phyloP scores from a whole-genome alignment of 1,140 invertebrate genomes.

The Ostrea denselamellosa region DNA sequence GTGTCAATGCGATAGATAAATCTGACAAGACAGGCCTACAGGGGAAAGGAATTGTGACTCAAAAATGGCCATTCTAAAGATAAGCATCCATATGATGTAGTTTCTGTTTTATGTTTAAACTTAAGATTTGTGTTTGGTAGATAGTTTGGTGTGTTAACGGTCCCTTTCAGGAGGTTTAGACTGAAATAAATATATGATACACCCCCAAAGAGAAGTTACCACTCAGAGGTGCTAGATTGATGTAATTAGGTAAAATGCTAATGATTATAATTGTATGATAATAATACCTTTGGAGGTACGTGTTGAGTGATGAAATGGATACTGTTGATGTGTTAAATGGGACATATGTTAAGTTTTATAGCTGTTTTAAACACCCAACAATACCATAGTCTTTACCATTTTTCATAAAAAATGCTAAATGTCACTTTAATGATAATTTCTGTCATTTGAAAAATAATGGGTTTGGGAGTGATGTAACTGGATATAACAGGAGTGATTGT shows the following conservation, averaged over 20 bases:
- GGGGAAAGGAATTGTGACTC: constrained; percentile 6
- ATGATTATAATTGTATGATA: constrained; percentile 2
- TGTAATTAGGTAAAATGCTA: constrained; percentile 13
- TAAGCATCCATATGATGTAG: constrained; percentile 5
- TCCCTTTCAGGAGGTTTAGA: not conserved
- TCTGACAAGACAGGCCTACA: not conserved
- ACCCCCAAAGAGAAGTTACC: not conserved
- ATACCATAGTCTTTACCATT: not conserved
- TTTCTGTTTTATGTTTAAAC: constrained; percentile 13
- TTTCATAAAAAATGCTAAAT: not conserved
- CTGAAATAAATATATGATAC: not conserved
- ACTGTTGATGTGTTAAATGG: constrained; percentile 1
- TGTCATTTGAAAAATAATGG: not conserved
- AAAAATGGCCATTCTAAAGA: not conserved
- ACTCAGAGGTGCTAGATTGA: not conserved
- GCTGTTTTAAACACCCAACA: not conserved
- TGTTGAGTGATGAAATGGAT: not conserved
- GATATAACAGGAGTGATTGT: not conserved
- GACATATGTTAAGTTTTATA: not conserved
- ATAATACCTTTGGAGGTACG: not conserved
- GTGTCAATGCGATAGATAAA: not conserved
- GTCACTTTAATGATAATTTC: not conserved
- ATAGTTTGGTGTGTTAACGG: constrained; percentile 28
- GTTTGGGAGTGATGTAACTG: not conserved
- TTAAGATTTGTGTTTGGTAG: not conserved